A percentile compares a stretch with the other conserved stretches of the same genome.
Conservation (phyloP, 2,113 vertebrate genomes). For the Lagenorhynchus albirostris region DNA sequence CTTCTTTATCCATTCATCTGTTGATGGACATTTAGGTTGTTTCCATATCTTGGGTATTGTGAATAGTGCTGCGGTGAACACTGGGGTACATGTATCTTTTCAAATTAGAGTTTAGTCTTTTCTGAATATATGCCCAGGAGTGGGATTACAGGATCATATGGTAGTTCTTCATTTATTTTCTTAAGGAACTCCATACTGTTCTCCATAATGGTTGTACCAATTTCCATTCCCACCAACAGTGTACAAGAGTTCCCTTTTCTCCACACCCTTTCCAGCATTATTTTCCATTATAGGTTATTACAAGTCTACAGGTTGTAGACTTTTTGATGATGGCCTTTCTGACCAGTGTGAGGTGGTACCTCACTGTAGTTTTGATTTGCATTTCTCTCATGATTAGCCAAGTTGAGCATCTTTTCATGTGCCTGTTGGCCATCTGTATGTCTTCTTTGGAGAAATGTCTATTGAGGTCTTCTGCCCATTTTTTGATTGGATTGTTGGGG, state of each 20-base stretch:
- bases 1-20: not conserved
- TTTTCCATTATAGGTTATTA: no score
- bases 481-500: not conserved
- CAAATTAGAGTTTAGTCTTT: no score
- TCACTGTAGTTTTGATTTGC: not conserved
- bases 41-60: no score
- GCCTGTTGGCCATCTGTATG: not conserved
- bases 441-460: not conserved
- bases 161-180: no score
- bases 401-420: not conserved
- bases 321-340: not conserved
- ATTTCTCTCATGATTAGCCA: not conserved
- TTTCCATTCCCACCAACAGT: no score
- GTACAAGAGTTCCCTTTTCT: not conserved
- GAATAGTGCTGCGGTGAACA: no score
- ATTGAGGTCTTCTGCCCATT: not conserved
- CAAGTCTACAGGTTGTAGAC: not conserved
- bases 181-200: no score
- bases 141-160: no score
- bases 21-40: no score
- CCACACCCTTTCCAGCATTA: not conserved
- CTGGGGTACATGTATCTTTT: no score
- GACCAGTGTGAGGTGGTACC: not conserved
- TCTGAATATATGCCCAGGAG: no score
- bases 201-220: no score